Evolutionary conservation across 1,140 invertebrate species (phyloP).

Genomic region (Apis florea): DNA sequence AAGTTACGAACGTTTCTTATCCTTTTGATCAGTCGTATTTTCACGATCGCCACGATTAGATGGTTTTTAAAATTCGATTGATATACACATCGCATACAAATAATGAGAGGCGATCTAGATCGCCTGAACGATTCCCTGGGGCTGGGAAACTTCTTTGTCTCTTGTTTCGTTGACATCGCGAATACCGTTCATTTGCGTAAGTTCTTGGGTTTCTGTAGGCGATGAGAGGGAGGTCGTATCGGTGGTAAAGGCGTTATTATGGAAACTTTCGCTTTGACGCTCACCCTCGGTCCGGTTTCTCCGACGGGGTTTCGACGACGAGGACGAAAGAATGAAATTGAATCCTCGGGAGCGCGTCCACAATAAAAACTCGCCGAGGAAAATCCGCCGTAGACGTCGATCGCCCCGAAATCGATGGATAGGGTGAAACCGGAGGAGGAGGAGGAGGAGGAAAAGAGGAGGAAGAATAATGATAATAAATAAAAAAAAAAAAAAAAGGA

Average conservation of each 20-base stretch:
- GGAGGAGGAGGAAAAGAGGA: neutral
- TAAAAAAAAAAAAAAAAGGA: too few species aligned
- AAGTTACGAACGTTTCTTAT: neutral
- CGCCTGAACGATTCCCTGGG: too few species aligned
- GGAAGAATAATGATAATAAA: too few species aligned
- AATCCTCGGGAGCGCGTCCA: constrained; percentile 4
- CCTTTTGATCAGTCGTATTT: neutral
- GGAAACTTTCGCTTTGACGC: constrained; percentile 50
- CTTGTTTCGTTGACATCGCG: too few species aligned
- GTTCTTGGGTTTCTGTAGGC: constrained; percentile 29
- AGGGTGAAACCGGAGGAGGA: too few species aligned
- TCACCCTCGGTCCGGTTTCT: constrained; percentile 17
- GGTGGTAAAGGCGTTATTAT: constrained; percentile 36
- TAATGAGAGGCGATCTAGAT: neutral
- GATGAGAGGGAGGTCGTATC: constrained; percentile 20
- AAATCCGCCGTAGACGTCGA: constrained; percentile 24
- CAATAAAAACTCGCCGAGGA: neutral
- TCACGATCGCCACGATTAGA: neutral
- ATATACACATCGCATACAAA: too few species aligned
- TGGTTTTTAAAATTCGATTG: neutral
- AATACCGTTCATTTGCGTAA: constrained; percentile 6
- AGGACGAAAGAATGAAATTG: constrained; percentile 34
- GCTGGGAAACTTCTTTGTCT: neutral
- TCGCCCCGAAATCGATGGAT: constrained; percentile 26
- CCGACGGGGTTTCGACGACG: neutral